Evolutionary conservation across 2,888 invertebrate genomes (phyloP).

Genomic region (Vanessa cardui): DNA sequence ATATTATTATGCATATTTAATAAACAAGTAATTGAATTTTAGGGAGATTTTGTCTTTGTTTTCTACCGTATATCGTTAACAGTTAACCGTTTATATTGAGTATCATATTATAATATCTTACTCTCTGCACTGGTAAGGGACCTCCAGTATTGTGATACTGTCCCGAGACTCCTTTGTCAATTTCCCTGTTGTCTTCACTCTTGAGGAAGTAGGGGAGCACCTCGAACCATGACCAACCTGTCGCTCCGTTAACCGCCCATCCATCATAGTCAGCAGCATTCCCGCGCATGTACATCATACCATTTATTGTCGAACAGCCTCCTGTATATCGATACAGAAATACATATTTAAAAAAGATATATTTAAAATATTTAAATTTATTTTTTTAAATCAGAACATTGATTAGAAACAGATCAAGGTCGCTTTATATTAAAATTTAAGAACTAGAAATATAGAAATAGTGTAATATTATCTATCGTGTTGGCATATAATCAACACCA

Average conservation of each 20-base stretch:
- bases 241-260: conserved; percentile 88
- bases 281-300: conserved; percentile 93
- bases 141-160: conserved; percentile 85
- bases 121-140: conserved; percentile 82
- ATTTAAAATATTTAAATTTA: neutral
- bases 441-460: too few relatives aligned
- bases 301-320: conserved; percentile 88
- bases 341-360: neutral
- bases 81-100: too few relatives aligned
- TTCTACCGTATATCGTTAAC: too few relatives aligned
- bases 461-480: too few relatives aligned
- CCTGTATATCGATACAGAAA: conserved; percentile 67
- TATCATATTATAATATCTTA: conserved; percentile 46
- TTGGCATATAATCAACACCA: too few relatives aligned
- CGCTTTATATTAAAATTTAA: too few relatives aligned
- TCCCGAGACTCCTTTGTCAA: conserved; percentile 81
- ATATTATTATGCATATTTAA: too few relatives aligned
- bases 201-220: conserved; percentile 88
- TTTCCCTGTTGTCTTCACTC: conserved; percentile 86
- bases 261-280: conserved; percentile 88
- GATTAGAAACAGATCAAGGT: neutral
- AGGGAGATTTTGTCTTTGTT: too few relatives aligned
- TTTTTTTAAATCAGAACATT: neutral
- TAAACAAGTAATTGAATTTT: too few relatives aligned
- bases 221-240: conserved; percentile 91